Evolutionary conservation across 2,888 invertebrate species (phyloP), one percentile per base, ranked within the genome.

Genomic region (Cotesia congregata): DNA sequence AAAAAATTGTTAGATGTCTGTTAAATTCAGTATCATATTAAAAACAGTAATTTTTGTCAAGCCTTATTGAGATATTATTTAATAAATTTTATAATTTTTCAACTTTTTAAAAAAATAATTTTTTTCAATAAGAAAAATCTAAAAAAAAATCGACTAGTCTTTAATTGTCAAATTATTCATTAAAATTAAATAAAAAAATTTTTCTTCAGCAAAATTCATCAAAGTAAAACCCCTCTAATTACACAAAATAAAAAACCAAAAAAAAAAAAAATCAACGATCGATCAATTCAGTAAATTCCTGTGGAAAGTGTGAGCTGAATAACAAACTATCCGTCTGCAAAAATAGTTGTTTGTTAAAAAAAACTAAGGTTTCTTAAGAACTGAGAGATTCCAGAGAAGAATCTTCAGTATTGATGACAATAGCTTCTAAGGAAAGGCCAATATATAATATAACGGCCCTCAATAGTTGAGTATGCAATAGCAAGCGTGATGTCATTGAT

Each of bases 401-500:
- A 67, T 17, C 5, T 39, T n/a, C 30, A 30, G 30, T 50, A 50
- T 50, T 50, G 12, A 12, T 9, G 41, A 9, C 50, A 12, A 50
- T 7, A 12, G 7, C 20, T 41, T 65, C n/a, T 72, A 7, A 30
- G 40, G n/a, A 15, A 15, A 40, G n/a, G n/a, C 50, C 59, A 70
- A 59, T 40, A 50, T 40, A 64, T 15, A n/a, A 69, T 50, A 69
- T 40, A 69, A 69, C 39, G 67, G 72, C 72, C 15, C 59, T 65
- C 61, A 38, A 67, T 61, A 67, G 73, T 64, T 62, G 76, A 68
- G 72, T 67, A 76, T 69, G 68, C 61, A 78, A 30, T 64, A 69
- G 74, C 12, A 12, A 7, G 77, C 82, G 84, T 86, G 86, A 86
- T 85, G 84, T 85, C 85, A 85, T 74, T 82, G 80, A 80, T 77